A percentile compares a stretch with the other conserved stretches of the same genome.
phyloP scores from a whole-genome alignment of 2,888 invertebrate species.

The Phalera bucephala region DNA sequence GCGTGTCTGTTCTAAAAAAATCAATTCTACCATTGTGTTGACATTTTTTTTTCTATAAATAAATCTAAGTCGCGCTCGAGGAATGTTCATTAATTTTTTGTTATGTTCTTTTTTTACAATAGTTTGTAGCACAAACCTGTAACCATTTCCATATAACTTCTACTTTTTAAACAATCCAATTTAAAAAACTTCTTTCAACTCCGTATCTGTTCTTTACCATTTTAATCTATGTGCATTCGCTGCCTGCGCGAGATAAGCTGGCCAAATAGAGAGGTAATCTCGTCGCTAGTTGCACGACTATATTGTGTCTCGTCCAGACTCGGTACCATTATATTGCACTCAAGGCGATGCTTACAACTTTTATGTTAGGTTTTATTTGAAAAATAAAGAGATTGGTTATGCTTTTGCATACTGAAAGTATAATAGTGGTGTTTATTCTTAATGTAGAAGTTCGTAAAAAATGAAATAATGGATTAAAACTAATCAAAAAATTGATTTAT shows the following conservation, averaged over 20 bases:
- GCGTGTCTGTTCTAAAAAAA: no score
- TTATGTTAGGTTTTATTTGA: neutral
- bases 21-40: no score
- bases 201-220: conserved; percentile 6
- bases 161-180: neutral
- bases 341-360: neutral
- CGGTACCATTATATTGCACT: neutral
- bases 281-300: conserved; percentile 51
- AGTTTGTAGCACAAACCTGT: neutral
- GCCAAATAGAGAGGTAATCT: conserved; percentile 72
- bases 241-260: conserved; percentile 61
- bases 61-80: no score
- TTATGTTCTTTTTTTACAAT: no score
- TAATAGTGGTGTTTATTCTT: no score
- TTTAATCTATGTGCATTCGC: conserved; percentile 42
- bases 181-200: neutral
- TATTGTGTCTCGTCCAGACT: conserved; percentile 28
- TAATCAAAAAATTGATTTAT: no score
- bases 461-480: no score
- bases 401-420: no score
- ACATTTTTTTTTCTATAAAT: no score
- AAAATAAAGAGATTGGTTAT: no score
- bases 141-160: neutral
- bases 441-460: no score
- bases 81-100: no score